Conservation (phyloP, 1,140 invertebrate genomes). For the Aricia agestis region DNA sequence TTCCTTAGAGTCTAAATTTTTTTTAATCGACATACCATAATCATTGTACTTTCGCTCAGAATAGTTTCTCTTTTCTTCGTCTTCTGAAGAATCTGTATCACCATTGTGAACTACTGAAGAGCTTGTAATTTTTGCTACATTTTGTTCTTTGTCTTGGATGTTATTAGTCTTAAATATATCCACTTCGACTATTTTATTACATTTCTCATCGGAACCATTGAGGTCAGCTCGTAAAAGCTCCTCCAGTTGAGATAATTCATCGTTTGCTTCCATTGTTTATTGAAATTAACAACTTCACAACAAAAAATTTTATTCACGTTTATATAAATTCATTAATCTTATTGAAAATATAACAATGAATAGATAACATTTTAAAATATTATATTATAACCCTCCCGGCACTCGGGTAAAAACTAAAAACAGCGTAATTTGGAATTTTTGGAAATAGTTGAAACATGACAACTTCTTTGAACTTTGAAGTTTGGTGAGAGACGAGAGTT, state of each 20-base stretch:
- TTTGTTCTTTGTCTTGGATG: conserved; percentile 25
- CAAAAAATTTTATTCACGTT: neutral
- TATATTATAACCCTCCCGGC: no score
- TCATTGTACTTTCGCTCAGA: conserved; percentile 82
- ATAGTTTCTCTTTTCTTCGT: conserved; percentile 85
- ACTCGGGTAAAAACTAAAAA: no score
- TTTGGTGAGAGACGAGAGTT: neutral
- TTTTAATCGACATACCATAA: conserved; percentile 82
- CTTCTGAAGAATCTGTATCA: conserved; percentile 86
- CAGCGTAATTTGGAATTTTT: neutral
- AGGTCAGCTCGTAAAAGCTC: conserved; percentile 63
- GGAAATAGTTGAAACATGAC: neutral
- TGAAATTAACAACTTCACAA: neutral
- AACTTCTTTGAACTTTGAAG: neutral
- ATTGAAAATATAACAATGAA: no score
- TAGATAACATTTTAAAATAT: no score
- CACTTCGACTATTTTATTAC: conserved; percentile 40
- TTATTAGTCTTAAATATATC: conserved; percentile 49
- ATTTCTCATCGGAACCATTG: conserved; percentile 31
- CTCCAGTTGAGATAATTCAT: conserved; percentile 68
- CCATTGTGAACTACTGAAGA: conserved; percentile 76
- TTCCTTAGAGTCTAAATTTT: conserved; percentile 76
- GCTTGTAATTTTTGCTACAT: conserved; percentile 27
- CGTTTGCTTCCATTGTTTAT: conserved; percentile 47
- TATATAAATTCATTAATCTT: no score